phyloP scores from a whole-genome alignment of 2,888 invertebrate genomes.

The Drosophila yooni region DNA sequence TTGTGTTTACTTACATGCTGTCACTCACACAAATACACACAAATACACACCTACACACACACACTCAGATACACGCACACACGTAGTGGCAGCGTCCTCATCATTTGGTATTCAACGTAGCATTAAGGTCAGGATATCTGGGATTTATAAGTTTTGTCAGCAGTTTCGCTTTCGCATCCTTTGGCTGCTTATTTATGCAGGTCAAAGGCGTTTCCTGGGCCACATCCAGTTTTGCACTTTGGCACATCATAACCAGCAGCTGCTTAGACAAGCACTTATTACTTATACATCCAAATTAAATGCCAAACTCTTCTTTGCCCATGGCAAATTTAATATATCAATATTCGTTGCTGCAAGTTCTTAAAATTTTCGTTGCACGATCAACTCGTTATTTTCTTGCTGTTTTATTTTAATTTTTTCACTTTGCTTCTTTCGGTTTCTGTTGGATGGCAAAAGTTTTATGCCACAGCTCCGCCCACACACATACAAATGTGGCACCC shows the following conservation, averaged over 20 bases:
- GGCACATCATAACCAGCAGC: slow-evolving; percentile 70
- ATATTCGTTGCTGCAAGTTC: slow-evolving; percentile 25
- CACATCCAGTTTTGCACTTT: slow-evolving; percentile 56
- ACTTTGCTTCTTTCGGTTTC: slow-evolving; percentile 33
- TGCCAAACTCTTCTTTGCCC: slow-evolving; percentile 14
- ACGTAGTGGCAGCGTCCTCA: slow-evolving; percentile 51
- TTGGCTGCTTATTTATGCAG: slow-evolving; percentile 70
- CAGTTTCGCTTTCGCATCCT: slow-evolving; percentile 65
- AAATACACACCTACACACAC: slow-evolving; percentile 3
- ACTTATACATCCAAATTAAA: slow-evolving; percentile 61
- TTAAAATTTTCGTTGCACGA: slow-evolving; percentile 31
- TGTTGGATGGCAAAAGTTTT: slow-evolving; percentile 60
- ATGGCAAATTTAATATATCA: slow-evolving; percentile 41
- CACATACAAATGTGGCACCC: slow-evolving; percentile 34
- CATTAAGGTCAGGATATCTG: slow-evolving; percentile 83
- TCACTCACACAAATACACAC: slow-evolving; percentile 15
- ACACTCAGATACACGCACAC: slow-evolving; percentile 14
- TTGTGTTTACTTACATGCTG: slow-evolving; percentile 68
- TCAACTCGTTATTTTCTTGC: slow-evolving; percentile 32
- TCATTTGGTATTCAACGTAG: slow-evolving; percentile 79
- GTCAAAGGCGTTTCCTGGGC: slow-evolving; percentile 32
- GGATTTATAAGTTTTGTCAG: slow-evolving; percentile 82
- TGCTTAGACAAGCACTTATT: slow-evolving; percentile 44
- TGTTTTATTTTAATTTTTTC: slow-evolving; percentile 19
- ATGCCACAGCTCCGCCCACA: slow-evolving; percentile 58